Evolutionary conservation across 1,140 invertebrate genomes (phyloP), one percentile per base, ranked within the genome.

Genomic region (Kradibia gibbosae): DNA sequence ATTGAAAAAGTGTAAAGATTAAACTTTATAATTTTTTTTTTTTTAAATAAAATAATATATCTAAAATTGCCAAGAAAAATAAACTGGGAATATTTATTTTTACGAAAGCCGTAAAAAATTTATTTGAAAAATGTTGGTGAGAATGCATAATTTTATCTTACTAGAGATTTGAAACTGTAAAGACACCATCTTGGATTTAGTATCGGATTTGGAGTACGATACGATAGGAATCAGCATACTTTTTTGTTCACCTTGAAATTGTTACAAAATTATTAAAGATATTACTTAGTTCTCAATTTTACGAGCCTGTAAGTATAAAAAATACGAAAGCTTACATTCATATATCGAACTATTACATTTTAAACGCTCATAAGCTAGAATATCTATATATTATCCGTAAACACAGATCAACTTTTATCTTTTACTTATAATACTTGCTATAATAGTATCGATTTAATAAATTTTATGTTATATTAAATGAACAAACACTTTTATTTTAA

Each of bases 171-270:
- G n/a, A n/a, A n/a, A n/a, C n/a, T n/a, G n/a, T 1, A 70, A 20
- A 74, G 78, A 39, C 36, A 71, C 80, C 80, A 81, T 81, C 36
- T 81, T 81, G 73, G 15, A 74, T 74, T 80, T 55, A 81, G 80
- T 81, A 81, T 81, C 73, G 62, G 62, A 67, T n/a, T 34, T 4
- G 36, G 34, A 76, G 34, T 75, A 67, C n/a, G 50, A 57, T 34
- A 42, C 45, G 65, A 72, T 34, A 50, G 42, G 3, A 67, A 65
- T 25, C 10, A 74, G 77, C 48, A 45, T 55, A 60, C 55, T 20
- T 71, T 80, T 70, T 71, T 75, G 13, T 75, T 39, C 72, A 67
- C 17, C 31, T 22, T 28, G 31, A n/a, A 53, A 28, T 13, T 62
- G 55, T 39, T 48, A 20, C 34, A 75, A 39, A 81, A 39, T 67